These are phyloP conservation scores for Nipponia nippon DNA, from an alignment of 2,113 vertebrate species.

Conservation along the genomic window DNA sequence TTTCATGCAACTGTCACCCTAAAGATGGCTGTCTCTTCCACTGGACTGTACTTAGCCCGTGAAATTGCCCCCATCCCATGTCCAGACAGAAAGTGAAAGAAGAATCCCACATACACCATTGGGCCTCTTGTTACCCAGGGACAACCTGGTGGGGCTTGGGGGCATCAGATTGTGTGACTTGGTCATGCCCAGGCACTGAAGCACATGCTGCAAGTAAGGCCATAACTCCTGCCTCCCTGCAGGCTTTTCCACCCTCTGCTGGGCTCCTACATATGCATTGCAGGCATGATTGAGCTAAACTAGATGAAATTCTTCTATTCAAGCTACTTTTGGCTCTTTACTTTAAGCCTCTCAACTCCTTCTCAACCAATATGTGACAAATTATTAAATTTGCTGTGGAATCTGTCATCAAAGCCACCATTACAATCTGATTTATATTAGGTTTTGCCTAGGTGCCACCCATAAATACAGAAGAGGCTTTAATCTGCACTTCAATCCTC, in stretches of 20 bases:
- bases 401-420: background rate
- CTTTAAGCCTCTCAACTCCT: background rate
- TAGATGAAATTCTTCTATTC: background rate
- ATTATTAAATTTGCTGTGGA: constrained; percentile 5
- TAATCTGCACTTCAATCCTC: background rate
- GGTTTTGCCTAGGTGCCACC: background rate
- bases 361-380: background rate
- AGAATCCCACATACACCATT: background rate
- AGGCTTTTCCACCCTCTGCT: background rate
- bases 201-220: background rate
- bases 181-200: background rate
- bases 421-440: background rate
- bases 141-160: background rate
- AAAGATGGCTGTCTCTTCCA: background rate
- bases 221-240: background rate
- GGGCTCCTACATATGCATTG: background rate
- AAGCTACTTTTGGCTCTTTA: background rate
- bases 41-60: background rate
- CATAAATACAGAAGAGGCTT: constrained; percentile 31
- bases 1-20: background rate
- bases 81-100: background rate
- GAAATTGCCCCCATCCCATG: background rate
- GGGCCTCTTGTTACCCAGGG: background rate
- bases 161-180: background rate
- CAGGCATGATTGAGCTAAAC: background rate